Conservation (phyloP, 2,888 invertebrate species). For the Agonopterix arenella region DNA sequence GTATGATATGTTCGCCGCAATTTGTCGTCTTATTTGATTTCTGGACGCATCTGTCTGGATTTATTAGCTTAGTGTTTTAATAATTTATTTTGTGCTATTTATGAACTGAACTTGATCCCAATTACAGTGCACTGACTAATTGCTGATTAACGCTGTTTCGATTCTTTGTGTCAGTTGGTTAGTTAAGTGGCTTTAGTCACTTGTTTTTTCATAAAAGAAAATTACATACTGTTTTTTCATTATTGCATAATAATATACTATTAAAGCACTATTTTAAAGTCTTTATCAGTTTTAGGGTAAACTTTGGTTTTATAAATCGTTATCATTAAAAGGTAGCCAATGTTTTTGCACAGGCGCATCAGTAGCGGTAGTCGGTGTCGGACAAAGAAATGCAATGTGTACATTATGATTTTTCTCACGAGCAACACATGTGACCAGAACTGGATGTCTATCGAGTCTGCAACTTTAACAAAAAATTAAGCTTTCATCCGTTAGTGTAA, state of each 20-base stretch:
- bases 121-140: conserved; percentile 61
- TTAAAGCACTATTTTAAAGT: too few relatives aligned
- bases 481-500: too few relatives aligned
- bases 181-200: background rate
- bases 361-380: conserved; percentile 30
- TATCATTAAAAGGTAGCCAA: too few relatives aligned
- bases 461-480: background rate
- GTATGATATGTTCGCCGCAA: conserved; percentile 33
- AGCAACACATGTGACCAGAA: conserved; percentile 39
- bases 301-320: too few relatives aligned
- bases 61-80: conserved; percentile 41
- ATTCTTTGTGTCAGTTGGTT: conserved; percentile 42
- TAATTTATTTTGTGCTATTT: conserved; percentile 34
- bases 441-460: conserved; percentile 29
- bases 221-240: too few relatives aligned
- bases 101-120: conserved; percentile 50
- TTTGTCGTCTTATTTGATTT: conserved; percentile 56
- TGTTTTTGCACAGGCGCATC: background rate
- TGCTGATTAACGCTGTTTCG: conserved; percentile 43
- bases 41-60: conserved; percentile 49
- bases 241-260: too few relatives aligned
- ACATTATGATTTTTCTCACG: conserved; percentile 63
- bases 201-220: too few relatives aligned
- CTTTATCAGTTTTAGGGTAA: too few relatives aligned
- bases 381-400: conserved; percentile 53